Evolutionary conservation across 2,113 vertebrate genomes (phyloP).

Genomic region (Mesembrinibis cayennensis): DNA sequence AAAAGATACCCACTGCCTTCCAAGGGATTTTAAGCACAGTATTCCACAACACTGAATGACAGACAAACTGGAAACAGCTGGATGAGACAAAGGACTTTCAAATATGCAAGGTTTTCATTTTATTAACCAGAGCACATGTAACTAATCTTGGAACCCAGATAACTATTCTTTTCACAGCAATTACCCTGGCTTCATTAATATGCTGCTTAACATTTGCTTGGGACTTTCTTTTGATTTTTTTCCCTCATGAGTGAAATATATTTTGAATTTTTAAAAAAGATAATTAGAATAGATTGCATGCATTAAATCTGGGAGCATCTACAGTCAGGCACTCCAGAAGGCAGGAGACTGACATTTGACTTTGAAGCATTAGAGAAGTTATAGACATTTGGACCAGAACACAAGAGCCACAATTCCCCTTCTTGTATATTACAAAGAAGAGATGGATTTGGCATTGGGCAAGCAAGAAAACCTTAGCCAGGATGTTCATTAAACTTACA

Average conservation of each 20-base stretch:
- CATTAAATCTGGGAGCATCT: background rate
- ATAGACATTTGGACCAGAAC: background rate
- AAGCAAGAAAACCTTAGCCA: background rate
- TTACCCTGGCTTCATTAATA: slow-evolving; percentile 40
- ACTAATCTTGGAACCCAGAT: slow-evolving; percentile 32
- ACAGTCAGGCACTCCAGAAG: background rate
- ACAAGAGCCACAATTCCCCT: background rate
- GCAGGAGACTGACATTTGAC: background rate
- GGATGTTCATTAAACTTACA: background rate
- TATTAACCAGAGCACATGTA: slow-evolving; percentile 42
- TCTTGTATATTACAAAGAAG: background rate
- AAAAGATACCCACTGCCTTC: background rate
- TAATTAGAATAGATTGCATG: slow-evolving; percentile 23
- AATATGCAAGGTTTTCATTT: slow-evolving; percentile 11
- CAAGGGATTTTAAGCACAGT: background rate
- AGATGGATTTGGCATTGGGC: background rate
- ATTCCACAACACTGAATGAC: background rate
- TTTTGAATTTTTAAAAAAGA: background rate
- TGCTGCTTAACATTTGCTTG: slow-evolving; percentile 21
- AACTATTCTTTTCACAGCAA: slow-evolving; percentile 39
- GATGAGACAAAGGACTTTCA: slow-evolving; percentile 15
- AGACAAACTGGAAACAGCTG: slow-evolving; percentile 21
- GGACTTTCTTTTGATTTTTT: background rate
- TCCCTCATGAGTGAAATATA: background rate
- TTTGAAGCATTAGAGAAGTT: background rate